Base-by-base conservation (phyloP, 1,140 invertebrate genomes). In the Zaprionus ghesquierei region DNA sequence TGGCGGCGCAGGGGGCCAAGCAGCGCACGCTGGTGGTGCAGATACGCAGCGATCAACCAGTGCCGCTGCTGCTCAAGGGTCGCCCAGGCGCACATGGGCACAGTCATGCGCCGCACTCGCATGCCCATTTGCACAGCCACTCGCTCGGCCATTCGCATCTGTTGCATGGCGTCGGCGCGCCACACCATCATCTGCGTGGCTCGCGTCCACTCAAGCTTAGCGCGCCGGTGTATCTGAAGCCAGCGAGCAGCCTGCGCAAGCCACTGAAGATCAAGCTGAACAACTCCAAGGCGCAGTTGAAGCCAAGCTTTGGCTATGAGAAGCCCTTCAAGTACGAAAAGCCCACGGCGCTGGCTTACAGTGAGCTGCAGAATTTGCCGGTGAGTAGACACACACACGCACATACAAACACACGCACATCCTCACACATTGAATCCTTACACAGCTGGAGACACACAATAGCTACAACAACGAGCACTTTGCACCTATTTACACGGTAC, bases 401-500 rank as follows among this genome's bases (percentile, higher is more conserved):
- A 44, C 20, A 3, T 1, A 46, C n/a, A 27, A 23, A 46, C 29
- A 49, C 41, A 31, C n/a, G 61, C 59, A 38, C 61, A 44, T 55
- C 38, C 56, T 78, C 63, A 68, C 41, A 20, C 41, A 12, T 20
- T 18, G 41, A 18, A 46, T 46, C 20, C 41, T 22, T 18, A 22
- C 41, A 22, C 85, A 91, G 89, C 77, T 90, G 73, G 79, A 90
- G 33, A 77, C 77, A 59, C 75, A 92, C 58, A 75, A 77, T 58
- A 78, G 76, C 50, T 86, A 86, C 73, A 90, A 91, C 65, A 84
- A 81, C 29, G 85, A 91, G 59, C 85, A 90, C 75, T 91, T 91
- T 81, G 95, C 95, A 84, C 95, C 96, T 2, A 96, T 96, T 85
- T 96, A 96, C 89, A 96, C 96, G 3, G 96, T 97, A 64, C 96